Evolutionary conservation across 1,140 invertebrate species (phyloP), one percentile per base, ranked within the genome.

Genomic region (Macrotrachela quadricornifera): DNA sequence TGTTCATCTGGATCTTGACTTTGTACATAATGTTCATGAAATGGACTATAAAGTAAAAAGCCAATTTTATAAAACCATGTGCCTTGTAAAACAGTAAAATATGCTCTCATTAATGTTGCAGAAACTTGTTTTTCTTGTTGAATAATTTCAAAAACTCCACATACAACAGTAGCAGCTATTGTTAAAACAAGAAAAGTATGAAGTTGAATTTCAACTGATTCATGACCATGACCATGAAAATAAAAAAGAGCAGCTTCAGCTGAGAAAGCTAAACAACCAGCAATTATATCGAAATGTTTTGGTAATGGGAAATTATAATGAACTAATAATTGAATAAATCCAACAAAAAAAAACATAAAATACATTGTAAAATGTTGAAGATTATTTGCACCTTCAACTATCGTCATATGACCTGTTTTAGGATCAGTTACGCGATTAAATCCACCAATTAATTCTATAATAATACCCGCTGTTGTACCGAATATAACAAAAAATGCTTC

Each of bases 41-140:
- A 30, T 11, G 72, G 73, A 17, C 67, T 69, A 58, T 74, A 73
- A 30, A 75, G 58, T 50, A 74, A 71, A 60, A 71, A 73, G 0
- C 67, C 73, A 10, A 73, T 61, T 54, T 72, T 69, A 58, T 63
- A 71, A 60, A 75, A 74, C 73, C 73, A 75, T 0, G 70, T 69
- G 8, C 73, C 73, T 55, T 74, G 73, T 21, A 73, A 57, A 1
- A 73, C 50, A 1, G 66, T 61, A 47, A 68, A 68, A 56, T 68
- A 72, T 0, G 61, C 49, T 16, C 71, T 59, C 9, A 57, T 39
- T 11, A 73, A 52, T 3, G 70, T 59, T 1, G 62, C 57, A 9
- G 70, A 36, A 8, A 73, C 58, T 49, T 62, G 65, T 43, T 62
- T 54, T 14, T 63, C 61, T 51, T 63, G 64, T n/a, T 56, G 59